A percentile compares a stretch with the other conserved stretches of the same genome.
Evolutionary conservation across 2,888 invertebrate genomes (phyloP).

Genomic region (Ophion obscuratus): DNA sequence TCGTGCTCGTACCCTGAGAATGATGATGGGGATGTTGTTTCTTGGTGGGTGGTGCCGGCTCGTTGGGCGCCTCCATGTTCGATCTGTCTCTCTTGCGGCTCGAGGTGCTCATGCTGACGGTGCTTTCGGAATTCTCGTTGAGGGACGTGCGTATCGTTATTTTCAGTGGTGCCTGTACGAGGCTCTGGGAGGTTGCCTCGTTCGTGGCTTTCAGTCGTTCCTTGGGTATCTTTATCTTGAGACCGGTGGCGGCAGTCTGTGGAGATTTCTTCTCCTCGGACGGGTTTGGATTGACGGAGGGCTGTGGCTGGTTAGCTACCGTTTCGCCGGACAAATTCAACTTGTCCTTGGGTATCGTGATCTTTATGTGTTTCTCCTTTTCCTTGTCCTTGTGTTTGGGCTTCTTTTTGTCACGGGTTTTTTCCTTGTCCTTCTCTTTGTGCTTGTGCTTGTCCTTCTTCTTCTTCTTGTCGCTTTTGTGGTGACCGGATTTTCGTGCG

Average conservation of each 20-base stretch:
- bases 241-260: conserved; percentile 81
- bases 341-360: conserved; percentile 88
- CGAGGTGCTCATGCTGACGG: conserved; percentile 51
- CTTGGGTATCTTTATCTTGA: conserved; percentile 93
- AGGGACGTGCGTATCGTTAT: conserved; percentile 89
- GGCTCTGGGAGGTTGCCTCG: conserved; percentile 80
- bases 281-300: conserved; percentile 40
- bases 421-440: conserved; percentile 72
- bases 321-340: conserved; percentile 81
- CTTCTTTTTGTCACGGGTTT: conserved; percentile 88
- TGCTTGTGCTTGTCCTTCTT: conserved; percentile 89
- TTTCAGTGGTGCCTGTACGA: conserved; percentile 85
- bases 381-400: conserved; percentile 89
- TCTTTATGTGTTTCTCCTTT: conserved; percentile 88
- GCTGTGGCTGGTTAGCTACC: conserved; percentile 60
- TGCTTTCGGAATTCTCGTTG: conserved; percentile 66
- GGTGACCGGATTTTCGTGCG: conserved; percentile 77
- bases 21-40: conserved; percentile 65
- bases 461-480: conserved; percentile 89
- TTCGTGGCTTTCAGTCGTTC: conserved; percentile 87
- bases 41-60: conserved; percentile 51
- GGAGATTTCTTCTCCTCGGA: conserved; percentile 76
- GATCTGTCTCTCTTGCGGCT: conserved; percentile 57
- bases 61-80: conserved; percentile 44
- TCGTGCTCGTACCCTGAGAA: conserved; percentile 17